These are phyloP conservation scores for Patiria pectinifera DNA, from an alignment of 53 echinoderm and acorn worm genomes.

Conservation along the genomic window DNA sequence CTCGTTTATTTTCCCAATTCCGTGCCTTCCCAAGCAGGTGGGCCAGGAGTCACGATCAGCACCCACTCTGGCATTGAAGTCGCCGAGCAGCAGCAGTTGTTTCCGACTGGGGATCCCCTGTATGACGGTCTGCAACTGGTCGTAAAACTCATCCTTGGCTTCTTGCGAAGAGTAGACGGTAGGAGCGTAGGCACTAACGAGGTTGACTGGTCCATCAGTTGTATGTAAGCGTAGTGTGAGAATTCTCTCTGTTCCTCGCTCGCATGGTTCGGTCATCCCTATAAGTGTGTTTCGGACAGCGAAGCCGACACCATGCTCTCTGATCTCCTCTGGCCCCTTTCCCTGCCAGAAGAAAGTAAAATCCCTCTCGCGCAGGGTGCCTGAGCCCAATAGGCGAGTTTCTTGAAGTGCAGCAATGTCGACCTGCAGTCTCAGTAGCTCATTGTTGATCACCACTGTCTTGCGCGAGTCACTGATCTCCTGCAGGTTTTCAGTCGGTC, in stretches of 20 bases:
- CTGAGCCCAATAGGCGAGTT: no score
- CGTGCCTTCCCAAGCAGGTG: constrained; percentile 40
- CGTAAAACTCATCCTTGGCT: constrained; percentile 58
- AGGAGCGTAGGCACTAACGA: constrained; percentile 47
- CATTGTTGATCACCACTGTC: constrained; percentile 33
- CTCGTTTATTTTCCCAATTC: constrained; percentile 66
- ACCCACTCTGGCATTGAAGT: constrained; percentile 70
- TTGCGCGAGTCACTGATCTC: background rate
- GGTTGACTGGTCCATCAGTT: constrained; percentile 40
- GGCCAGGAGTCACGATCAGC: constrained; percentile 66
- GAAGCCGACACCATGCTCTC: constrained; percentile 46
- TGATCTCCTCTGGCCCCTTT: constrained; percentile 11
- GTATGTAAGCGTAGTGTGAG: constrained; percentile 34
- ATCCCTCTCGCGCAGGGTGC: background rate
- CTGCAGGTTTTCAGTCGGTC: no score
- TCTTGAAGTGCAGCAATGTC: constrained; percentile 2
- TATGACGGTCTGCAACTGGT: constrained; percentile 16
- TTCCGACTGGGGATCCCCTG: background rate
- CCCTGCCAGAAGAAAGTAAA: constrained; percentile 42
- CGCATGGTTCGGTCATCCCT: no score
- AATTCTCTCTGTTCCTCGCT: background rate
- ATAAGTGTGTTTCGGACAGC: constrained; percentile 21
- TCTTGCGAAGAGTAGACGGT: background rate
- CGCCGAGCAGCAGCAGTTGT: constrained; percentile 32
- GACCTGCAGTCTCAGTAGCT: constrained; percentile 31